phyloP scores from a whole-genome alignment of 1,140 invertebrate genomes.

The Bradysia coprophila region DNA sequence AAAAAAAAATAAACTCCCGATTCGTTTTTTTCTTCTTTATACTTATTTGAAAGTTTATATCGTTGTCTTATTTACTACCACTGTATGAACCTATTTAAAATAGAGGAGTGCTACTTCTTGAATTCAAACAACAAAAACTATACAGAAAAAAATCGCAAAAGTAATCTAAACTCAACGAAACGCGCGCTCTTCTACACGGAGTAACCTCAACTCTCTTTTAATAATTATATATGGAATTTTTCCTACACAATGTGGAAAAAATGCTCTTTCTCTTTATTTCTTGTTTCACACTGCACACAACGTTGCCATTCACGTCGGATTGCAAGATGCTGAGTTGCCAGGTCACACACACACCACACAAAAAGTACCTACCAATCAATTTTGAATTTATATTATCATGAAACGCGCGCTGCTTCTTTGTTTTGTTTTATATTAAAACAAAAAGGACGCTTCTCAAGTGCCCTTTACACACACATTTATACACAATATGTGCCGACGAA shows the following conservation, averaged over 20 bases:
- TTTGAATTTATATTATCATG: background rate
- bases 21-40: no score
- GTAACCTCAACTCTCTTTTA: background rate
- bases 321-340: background rate
- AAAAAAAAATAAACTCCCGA: no score
- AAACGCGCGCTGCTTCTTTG: background rate
- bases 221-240: background rate
- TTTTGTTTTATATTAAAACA: background rate
- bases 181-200: background rate
- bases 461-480: background rate
- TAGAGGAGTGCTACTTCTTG: background rate
- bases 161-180: background rate
- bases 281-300: background rate
- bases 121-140: background rate
- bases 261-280: background rate
- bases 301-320: background rate
- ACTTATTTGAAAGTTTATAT: background rate
- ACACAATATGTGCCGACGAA: no score
- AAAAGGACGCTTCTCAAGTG: background rate
- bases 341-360: no score
- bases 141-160: background rate
- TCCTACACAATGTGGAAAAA: background rate
- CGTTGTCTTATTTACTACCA: conserved; percentile 2
- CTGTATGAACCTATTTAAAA: background rate
- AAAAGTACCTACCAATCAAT: background rate